Evolutionary conservation across 53 echinoderm and acorn worm species (phyloP).

Genomic region (Echinarachnius parma): DNA sequence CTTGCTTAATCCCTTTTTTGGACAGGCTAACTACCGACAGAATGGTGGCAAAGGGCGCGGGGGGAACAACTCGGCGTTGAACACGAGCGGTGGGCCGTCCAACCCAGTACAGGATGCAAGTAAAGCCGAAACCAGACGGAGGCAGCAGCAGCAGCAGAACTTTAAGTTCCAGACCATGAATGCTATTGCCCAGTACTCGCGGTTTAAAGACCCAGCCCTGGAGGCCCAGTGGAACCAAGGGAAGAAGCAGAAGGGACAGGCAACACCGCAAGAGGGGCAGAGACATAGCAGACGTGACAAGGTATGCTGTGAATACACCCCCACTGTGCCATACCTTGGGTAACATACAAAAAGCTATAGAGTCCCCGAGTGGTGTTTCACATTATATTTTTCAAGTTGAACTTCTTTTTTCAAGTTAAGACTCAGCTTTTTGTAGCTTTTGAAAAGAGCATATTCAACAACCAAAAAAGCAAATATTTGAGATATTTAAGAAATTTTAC

Average conservation of each 20-base stretch:
- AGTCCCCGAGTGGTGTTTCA: too few species aligned
- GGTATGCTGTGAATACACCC: too few species aligned
- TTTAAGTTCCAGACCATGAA: conserved; percentile 69
- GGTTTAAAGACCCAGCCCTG: conserved; percentile 49
- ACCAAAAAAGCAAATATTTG: too few species aligned
- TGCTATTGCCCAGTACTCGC: conserved; percentile 58
- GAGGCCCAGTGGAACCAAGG: conserved; percentile 12
- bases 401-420: too few species aligned
- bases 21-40: conserved; percentile 25
- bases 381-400: too few species aligned
- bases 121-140: conserved; percentile 39
- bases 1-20: not conserved
- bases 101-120: conserved; percentile 12
- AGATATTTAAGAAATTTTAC: too few species aligned
- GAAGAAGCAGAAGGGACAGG: conserved; percentile 38
- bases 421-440: too few species aligned
- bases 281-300: conserved; percentile 18
- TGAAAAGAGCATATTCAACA: too few species aligned
- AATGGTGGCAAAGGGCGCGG: conserved; percentile 31
- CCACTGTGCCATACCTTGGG: too few species aligned
- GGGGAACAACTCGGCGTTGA: conserved; percentile 33
- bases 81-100: conserved; percentile 1
- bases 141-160: conserved; percentile 61
- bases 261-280: conserved; percentile 34
- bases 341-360: too few species aligned